Base-by-base conservation (phyloP, 30 jellyfish, hydroid and myxozoan species). In the Aurelia aurita complex sp. Pacific region DNA sequence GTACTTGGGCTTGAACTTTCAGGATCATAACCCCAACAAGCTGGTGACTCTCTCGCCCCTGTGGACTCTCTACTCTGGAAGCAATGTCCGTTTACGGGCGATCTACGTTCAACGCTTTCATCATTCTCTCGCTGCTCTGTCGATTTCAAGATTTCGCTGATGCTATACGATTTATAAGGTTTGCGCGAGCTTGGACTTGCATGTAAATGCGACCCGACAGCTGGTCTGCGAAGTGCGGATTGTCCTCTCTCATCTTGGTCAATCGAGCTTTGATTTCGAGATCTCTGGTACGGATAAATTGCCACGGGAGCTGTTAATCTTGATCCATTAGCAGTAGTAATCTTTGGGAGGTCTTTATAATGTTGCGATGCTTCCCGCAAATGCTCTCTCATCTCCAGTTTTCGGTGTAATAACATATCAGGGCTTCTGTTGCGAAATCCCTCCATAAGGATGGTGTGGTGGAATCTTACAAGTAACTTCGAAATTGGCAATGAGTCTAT, bases 291-390 rank as follows among this genome's bases (percentile, higher is more conserved):
- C 16, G 93, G 93, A 67, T 84, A 84, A 36, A 84, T 33, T 5
- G 93, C 82, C 10, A 84, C 67, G 19, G 93, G 93, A 43, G 83
- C 87, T 43, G 93, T 71, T 43, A 84, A 54, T 34, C 87, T 73
- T 33, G 87, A 64, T 68, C 78, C 93, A 55, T 50, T 51, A 53
- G 67, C 64, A 9, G 80, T 43, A 57, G 52, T 74, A 19, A 74
- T 46, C 53, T 74, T 74, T 19, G 85, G 73, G 77, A 67, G 35
- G 70, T 61, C 80, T 3, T 79, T 50, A n/a, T 51, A 59, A 13
- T 43, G 50, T 17, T n/a, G 17, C 42, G 80, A 10, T 34, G 50
- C 73, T 32, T 32, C 74, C 17, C 83, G 50, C 83, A 10, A n/a
- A n/a, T 74, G 84, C 51, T 74, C 72, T 74, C 84, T 42, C 65